Evolutionary conservation across 2,797 vertebrate genomes (phyloP).

Genomic region (Oceanodroma leucorhoa): DNA sequence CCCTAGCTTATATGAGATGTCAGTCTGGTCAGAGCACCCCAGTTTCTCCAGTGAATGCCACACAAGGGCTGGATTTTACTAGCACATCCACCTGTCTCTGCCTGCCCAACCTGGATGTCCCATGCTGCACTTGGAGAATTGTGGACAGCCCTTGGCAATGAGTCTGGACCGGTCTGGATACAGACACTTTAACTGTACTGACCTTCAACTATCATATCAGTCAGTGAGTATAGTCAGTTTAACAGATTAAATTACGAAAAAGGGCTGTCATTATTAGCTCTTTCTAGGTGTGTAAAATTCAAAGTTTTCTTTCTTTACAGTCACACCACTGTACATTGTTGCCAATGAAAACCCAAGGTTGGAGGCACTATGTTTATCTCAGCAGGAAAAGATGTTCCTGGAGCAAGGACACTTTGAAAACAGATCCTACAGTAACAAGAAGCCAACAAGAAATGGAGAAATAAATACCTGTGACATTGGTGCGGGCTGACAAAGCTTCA

Average conservation of each 20-base stretch:
- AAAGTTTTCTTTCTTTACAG: background rate
- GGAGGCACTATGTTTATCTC: background rate
- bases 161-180: background rate
- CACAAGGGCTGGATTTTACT: background rate
- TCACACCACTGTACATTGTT: background rate
- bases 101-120: background rate
- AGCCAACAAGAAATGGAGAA: background rate
- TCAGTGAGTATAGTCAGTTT: background rate
- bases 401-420: slow-evolving; percentile 40
- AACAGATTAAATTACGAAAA: background rate
- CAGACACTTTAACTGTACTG: background rate
- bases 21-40: background rate
- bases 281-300: background rate
- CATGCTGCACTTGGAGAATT: background rate
- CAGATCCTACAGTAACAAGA: slow-evolving; percentile 16
- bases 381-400: background rate
- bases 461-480: slow-evolving; percentile 76
- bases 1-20: background rate
- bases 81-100: background rate
- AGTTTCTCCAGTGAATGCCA: background rate
- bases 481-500: slow-evolving; percentile 63
- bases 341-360: background rate
- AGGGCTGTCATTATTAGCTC: background rate
- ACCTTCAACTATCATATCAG: background rate
- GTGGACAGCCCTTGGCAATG: background rate